Evolutionary conservation across 1,140 invertebrate genomes (phyloP).

Genomic region (Aphidius gifuensis): DNA sequence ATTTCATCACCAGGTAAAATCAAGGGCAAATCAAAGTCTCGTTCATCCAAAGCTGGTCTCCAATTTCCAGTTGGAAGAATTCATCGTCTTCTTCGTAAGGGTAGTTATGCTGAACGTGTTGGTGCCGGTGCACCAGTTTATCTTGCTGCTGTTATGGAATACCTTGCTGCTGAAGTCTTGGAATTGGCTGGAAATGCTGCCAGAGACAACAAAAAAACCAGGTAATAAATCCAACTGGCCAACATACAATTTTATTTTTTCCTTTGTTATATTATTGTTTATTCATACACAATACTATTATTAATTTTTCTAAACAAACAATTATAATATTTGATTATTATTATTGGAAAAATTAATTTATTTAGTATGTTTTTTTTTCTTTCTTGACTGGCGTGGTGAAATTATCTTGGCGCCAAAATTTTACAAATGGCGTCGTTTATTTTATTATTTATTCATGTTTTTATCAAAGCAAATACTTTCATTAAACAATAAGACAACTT

Average conservation of each 20-base stretch:
- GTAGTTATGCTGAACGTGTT: conserved; percentile 63
- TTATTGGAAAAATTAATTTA: not conserved
- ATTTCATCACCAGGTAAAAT: conserved; percentile 38
- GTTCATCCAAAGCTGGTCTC: conserved; percentile 65
- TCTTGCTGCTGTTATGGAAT: conserved; percentile 61
- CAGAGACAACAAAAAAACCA: conserved; percentile 53
- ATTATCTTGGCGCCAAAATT: too few relatives aligned
- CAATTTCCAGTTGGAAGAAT: conserved; percentile 64
- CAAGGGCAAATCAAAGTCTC: conserved; percentile 59
- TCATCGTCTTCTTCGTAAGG: conserved; percentile 64
- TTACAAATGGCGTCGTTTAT: too few relatives aligned
- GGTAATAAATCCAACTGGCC: conserved; percentile 31
- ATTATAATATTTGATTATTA: not conserved
- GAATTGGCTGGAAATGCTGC: conserved; percentile 59
- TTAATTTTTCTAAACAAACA: not conserved
- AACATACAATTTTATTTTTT: not conserved
- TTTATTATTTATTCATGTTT: too few relatives aligned
- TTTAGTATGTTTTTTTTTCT: not conserved
- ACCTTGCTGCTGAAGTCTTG: conserved; percentile 62
- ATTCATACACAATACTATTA: too few relatives aligned
- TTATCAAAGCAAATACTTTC: too few relatives aligned
- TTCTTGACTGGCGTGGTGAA: too few relatives aligned
- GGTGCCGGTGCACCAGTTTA: conserved; percentile 66
- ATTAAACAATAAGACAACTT: too few relatives aligned
- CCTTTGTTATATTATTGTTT: conserved; percentile 5